Evolutionary conservation across 2,888 invertebrate genomes (phyloP), one percentile per base, ranked within the genome.

Genomic region (Hoplodrina blanda): DNA sequence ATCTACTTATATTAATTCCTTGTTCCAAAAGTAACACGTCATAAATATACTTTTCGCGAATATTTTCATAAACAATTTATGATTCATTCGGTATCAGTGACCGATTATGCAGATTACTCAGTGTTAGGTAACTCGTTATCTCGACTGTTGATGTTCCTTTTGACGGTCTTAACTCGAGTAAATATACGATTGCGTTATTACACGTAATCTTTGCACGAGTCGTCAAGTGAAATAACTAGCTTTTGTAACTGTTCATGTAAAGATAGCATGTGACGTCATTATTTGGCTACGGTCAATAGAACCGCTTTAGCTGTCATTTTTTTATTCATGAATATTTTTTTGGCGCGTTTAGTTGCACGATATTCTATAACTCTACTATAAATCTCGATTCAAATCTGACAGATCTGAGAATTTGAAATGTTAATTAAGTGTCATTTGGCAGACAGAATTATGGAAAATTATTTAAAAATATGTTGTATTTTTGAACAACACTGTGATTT

Each of bases 61-160:
- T 57, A 55, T 57, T 73, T 70, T 69, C 67, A 71, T 72, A 73
- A 11, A 77, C 69, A 73, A 59, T 67, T 62, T 60, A 76, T 78
- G 85, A 85, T 65, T 85, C 82, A 81, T 74, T 66, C 8, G 57
- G 76, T 78, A 85, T 77, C 83, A 81, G 44, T 84, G 86, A 84
- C 86, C 86, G 86, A 86, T 87, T 85, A 87, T 81, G 82, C 76
- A 87, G 82, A 85, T 83, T 76, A 74, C 78, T 63, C 46, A 78
- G 70, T 64, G 80, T 88, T 85, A 87, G 78, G 84, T 84, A 86
- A 84, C 75, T 56, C 19, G 55, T 80, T 84, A 84, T 84, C 80
- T 70, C 3, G 52, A 60, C 7, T 72, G 78, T 84, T 73, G 69
- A 70, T 75, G 76, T 83, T 74, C 70, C 75, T 69, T 77, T 82